Percentiles rank a stretch among this genome's conserved stretches.
phyloP scores from a whole-genome alignment of 2,797 vertebrate genomes.

The Lutjanus campechanus region DNA sequence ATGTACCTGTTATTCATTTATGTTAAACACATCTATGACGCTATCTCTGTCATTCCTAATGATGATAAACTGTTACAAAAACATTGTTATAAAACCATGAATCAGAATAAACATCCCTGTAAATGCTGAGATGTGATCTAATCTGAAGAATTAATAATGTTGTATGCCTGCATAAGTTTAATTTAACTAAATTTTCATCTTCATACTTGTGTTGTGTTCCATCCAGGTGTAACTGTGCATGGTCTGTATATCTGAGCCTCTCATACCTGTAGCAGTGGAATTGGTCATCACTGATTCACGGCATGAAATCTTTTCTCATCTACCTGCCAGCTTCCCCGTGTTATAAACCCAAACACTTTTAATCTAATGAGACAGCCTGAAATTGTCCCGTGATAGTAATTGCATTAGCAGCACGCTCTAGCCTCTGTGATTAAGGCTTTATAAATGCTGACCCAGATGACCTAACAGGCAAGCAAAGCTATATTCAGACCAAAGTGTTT shows the following conservation, averaged over 20 bases:
- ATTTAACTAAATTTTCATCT: neutral
- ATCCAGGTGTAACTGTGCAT: neutral
- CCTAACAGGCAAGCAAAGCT: constrained; percentile 64
- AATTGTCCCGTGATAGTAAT: constrained; percentile 50
- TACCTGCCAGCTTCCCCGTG: constrained; percentile 9
- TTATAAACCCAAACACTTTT: constrained; percentile 38
- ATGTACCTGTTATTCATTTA: constrained; percentile 6
- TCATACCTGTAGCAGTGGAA: constrained; percentile 1
- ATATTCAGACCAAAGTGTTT: constrained; percentile 72
- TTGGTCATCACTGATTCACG: neutral
- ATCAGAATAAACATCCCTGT: constrained; percentile 31
- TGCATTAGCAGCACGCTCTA: constrained; percentile 50
- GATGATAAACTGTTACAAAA: neutral
- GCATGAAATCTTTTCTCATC: neutral
- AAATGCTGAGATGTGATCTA: constrained; percentile 38
- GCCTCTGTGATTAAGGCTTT: constrained; percentile 59
- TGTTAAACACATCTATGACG: neutral
- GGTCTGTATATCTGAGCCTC: neutral
- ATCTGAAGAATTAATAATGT: constrained; percentile 43
- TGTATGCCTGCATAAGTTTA: neutral
- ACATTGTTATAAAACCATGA: constrained; percentile 30
- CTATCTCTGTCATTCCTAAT: neutral
- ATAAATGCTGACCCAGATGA: constrained; percentile 70
- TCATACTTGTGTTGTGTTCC: neutral
- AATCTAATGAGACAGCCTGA: constrained; percentile 51